phyloP scores from a whole-genome alignment of 23 tunicate species.

The Botrylloides violaceus region DNA sequence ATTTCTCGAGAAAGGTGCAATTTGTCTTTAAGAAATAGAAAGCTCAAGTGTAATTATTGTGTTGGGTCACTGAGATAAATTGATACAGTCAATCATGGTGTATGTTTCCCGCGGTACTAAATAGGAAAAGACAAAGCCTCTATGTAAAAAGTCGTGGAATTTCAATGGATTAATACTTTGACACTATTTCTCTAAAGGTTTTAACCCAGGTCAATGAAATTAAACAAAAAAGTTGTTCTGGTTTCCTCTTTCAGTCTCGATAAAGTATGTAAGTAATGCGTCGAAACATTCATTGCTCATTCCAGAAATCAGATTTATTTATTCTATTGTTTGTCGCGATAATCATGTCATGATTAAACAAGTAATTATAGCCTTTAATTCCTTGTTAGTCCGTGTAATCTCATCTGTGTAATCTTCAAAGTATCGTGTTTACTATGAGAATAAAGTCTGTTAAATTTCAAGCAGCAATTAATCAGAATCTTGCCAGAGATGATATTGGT shows the following conservation, averaged over 20 bases:
- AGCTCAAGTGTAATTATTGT: not conserved
- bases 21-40: not conserved
- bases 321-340: not conserved
- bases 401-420: not conserved
- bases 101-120: not conserved
- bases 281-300: not conserved
- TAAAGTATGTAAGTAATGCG: not conserved
- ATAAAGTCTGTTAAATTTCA: not conserved
- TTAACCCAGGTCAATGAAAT: too few relatives aligned
- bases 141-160: not conserved
- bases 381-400: not conserved
- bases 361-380: not conserved
- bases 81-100: not conserved
- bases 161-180: not conserved
- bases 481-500: too few relatives aligned
- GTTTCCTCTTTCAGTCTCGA: not conserved
- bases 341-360: not conserved
- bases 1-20: not conserved
- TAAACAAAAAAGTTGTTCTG: not conserved
- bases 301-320: too few relatives aligned
- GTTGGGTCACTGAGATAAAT: not conserved
- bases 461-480: not conserved
- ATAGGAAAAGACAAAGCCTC: not conserved
- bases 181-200: not conserved
- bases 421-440: not conserved